Percentiles rank a stretch among this genome's conserved stretches.
These are phyloP conservation scores for Seriola dumerili DNA, from an alignment of 2,113 vertebrate species.

Conservation along the genomic window DNA sequence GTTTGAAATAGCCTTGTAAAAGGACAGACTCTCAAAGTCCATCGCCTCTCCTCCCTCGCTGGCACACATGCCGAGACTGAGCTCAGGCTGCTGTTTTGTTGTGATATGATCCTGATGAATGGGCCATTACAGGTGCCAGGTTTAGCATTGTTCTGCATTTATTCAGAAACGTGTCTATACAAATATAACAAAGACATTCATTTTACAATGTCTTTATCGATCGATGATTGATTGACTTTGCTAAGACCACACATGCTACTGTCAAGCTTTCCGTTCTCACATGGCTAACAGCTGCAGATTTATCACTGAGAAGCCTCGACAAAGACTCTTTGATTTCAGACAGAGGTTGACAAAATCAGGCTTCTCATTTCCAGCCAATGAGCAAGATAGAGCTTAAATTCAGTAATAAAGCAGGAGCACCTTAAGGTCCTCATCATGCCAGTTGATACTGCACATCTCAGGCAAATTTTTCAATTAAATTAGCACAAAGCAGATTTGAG, in stretches of 20 bases:
- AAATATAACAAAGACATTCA: not conserved
- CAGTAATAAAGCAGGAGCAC: too few species aligned
- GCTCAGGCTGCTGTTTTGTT: slow-evolving; percentile 22
- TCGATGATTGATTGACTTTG: not conserved
- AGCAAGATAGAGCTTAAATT: too few species aligned
- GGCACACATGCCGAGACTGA: slow-evolving; percentile 30
- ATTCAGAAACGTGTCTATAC: not conserved
- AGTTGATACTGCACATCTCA: too few species aligned
- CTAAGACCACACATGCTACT: not conserved
- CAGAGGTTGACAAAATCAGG: too few species aligned
- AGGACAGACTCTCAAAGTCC: slow-evolving; percentile 36
- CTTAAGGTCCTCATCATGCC: too few species aligned
- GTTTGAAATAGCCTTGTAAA: slow-evolving; percentile 59
- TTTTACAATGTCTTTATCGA: not conserved
- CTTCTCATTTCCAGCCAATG: too few species aligned
- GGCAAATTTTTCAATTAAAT: too few species aligned
- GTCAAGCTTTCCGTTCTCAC: not conserved
- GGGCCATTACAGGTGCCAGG: slow-evolving; percentile 20
- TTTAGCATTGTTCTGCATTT: not conserved
- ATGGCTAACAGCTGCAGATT: not conserved
- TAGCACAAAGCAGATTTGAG: too few species aligned
- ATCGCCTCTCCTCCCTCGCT: slow-evolving; percentile 6
- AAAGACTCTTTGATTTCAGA: too few species aligned
- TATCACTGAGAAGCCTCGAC: not conserved
- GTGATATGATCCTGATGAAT: slow-evolving; percentile 47